Base-by-base conservation (phyloP, 2,797 vertebrate species). In the Odontamblyopus rebecca region DNA sequence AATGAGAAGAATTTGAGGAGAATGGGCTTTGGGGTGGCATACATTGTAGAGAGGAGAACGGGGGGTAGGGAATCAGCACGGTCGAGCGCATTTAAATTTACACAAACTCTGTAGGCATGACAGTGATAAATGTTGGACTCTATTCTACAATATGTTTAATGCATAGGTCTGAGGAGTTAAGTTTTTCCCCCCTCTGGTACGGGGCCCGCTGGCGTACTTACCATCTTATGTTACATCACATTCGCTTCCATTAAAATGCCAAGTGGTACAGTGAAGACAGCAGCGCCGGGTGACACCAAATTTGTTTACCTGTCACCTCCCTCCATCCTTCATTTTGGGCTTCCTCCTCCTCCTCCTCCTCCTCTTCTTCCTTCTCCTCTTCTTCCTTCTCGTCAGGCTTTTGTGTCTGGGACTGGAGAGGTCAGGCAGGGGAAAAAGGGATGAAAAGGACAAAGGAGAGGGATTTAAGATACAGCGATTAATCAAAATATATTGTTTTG, bases 21-120 rank as follows among this genome's bases (percentile, higher is more conserved):
- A 93, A 94, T 93, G 92, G 92, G 93, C 91, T 93, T 94, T 92
- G 91, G 92, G 92, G 88, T 92, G 91, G 88, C 87, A 88, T 91
- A 90, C 91, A 91, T 91, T 91, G 90, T 75, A 84, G 84, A 79
- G 74, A 44, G n/a, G 61, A 16, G 68, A 35, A 61, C 68, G 61
- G 61, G 65, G 62, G 77, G 85, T 72, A 38, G 82, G 75, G 86
- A 69, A 92, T 93, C 89, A 96, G 89, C 96, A 98, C 95, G 97
- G 95, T 97, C 97, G 95, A 97, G 95, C 94, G 97, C 97, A 99
- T 99, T 99, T 97, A 99, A 99, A 99, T 99, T 99, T 98, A 98
- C 98, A 98, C 97, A 99, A 98, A 98, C 97, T 98, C 92, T 93
- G 95, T 94, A 95, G 84, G 91, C 94, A 96, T 99, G 97, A 99